Conservation (phyloP, 1,140 invertebrate genomes). For the Laupala kohalensis region DNA sequence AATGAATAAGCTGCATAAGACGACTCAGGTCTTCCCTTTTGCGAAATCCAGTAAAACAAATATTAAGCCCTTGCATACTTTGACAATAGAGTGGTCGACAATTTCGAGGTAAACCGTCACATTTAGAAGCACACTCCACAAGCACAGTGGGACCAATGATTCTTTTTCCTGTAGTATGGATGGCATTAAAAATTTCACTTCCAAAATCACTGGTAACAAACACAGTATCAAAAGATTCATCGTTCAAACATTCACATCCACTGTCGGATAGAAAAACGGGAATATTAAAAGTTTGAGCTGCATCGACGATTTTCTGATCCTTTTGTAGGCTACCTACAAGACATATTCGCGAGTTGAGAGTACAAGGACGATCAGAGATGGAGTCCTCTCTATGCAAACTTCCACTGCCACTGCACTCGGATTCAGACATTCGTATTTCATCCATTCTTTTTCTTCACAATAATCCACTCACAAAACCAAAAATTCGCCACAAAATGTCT, state of each 20-base stretch:
- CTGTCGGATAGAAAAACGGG: constrained; percentile 46
- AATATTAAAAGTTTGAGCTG: constrained; percentile 30
- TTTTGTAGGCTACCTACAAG: constrained; percentile 39
- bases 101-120: constrained; percentile 49
- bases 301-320: constrained; percentile 35
- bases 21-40: constrained; percentile 75
- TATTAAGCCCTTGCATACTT: constrained; percentile 69
- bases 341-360: constrained; percentile 36
- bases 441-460: too few species aligned
- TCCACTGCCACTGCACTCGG: too few species aligned
- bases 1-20: constrained; percentile 74
- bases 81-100: constrained; percentile 71
- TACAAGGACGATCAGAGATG: not conserved
- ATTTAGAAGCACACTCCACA: constrained; percentile 54
- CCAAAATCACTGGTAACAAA: constrained; percentile 59
- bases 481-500: too few species aligned
- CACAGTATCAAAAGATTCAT: constrained; percentile 45
- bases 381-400: too few species aligned
- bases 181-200: constrained; percentile 44
- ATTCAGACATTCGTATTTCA: too few species aligned
- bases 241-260: constrained; percentile 41
- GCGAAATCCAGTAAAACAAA: constrained; percentile 82
- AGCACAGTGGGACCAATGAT: constrained; percentile 64
- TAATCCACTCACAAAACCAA: too few species aligned
- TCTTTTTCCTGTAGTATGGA: constrained; percentile 44